Evolutionary conservation across 2,113 vertebrate genomes (phyloP).

Genomic region (Platysternon megacephalum): DNA sequence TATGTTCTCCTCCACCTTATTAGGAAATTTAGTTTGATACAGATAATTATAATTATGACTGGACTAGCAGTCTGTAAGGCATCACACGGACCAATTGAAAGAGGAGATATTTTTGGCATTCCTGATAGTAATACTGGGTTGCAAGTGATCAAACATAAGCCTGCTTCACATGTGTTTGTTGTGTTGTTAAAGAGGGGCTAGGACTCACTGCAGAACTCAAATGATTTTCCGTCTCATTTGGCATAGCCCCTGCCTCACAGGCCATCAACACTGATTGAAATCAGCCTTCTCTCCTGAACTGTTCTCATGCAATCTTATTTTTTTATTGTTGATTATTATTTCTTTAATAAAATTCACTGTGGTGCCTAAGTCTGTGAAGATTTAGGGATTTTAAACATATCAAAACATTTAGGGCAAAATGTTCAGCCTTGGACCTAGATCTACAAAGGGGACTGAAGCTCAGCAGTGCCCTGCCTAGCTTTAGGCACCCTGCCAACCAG

Average conservation of each 20-base stretch:
- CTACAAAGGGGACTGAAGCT: neutral
- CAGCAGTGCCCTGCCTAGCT: neutral
- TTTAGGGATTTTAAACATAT: neutral
- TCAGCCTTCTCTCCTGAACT: neutral
- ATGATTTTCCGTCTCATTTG: neutral
- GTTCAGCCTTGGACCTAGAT: neutral
- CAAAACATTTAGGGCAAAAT: neutral
- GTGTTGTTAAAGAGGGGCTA: neutral
- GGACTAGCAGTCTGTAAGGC: neutral
- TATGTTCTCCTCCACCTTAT: neutral
- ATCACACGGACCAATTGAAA: neutral
- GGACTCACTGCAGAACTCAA: neutral
- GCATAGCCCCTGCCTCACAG: neutral
- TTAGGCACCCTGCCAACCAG: neutral
- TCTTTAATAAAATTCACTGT: neutral
- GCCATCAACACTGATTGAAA: neutral
- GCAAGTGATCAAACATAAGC: neutral
- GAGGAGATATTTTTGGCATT: neutral
- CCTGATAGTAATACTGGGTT: neutral
- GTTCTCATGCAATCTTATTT: neutral
- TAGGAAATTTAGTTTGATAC: neutral
- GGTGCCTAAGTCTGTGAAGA: neutral
- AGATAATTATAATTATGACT: neutral
- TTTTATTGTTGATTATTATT: neutral
- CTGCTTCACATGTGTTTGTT: neutral